Base-by-base conservation (phyloP, 2,113 vertebrate genomes). In the Bufo gargarizans region DNA sequence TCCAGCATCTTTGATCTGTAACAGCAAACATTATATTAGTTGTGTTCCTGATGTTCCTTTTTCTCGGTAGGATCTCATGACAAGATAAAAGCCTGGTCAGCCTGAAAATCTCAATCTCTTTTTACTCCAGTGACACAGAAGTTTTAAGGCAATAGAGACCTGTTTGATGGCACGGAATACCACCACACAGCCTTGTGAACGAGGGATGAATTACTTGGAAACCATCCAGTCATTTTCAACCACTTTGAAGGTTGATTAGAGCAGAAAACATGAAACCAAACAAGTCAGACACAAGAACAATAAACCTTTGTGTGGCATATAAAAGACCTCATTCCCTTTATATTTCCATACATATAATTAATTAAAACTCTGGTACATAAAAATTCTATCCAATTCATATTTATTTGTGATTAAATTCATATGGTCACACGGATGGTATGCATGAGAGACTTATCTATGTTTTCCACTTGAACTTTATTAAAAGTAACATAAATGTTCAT, bases 201-300 rank as follows among this genome's bases (percentile, higher is more conserved):
- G 17, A 55, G 49, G 50, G 63, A 84, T 84, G 59, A 84, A 84
- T 84, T 50, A 69, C 82, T 84, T 84, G 82, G 63, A 84, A 69
- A 33, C 82, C 20, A 71, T 84, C 82, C 82, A 84, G 82, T 71
- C 63, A 84, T 55, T 69, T 71, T 55, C 63, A 84, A 69, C 63
- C 82, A 69, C 63, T 83, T 53, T 83, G 65, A 83, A 83, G 82
- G 63, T 50, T 84, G 82, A 84, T 84, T 84, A 84, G 65, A 84
- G 63, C 82, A 69, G 82, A 67, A 53, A 84, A 84, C 82, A 84
- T 84, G 63, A 69, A 84, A 84, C 82, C 65, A 84, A 84, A 84
- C 49, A 69, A 84, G 82, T 53, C 82, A 84, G 63, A 67, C 65
- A 84, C 82, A 22, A 69, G 53, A 83, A 84, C 82, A 84, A 84